Base-by-base conservation (phyloP, 2,888 invertebrate species). In the Euplagia quadripunctaria region DNA sequence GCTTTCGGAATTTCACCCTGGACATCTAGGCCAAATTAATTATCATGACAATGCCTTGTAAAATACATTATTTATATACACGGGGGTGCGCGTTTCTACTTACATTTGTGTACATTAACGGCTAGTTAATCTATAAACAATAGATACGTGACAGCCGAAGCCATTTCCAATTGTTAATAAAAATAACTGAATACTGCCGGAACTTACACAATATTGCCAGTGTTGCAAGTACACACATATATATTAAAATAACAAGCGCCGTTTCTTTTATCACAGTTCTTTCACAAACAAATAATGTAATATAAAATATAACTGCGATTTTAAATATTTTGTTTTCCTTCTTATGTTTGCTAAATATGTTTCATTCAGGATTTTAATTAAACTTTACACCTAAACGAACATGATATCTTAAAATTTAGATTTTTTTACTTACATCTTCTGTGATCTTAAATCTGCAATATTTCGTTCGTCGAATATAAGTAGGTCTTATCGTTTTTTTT, bases 41-140 rank as follows among this genome's bases (percentile, higher is more conserved):
- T 94, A 94, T 85, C 93, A 94, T 93, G 86, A 94, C 93, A 94
- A 94, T 92, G 86, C 80, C 81, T 74, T 77, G 88, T 93, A 87
- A 92, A 91, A 93, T 94, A 85, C 87, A 92, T 94, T 92, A 93
- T 94, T 94, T 92, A 94, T 91, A 88, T 58, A 77, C 75, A 77
- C 79, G 88, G 90, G 89, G 89, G 89, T 80, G 75, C 71, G 61
- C 80, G 86, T 89, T 89, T 90, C 89, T 89, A 89, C 82, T 77
- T 86, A 85, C 80, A 86, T 86, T 89, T 88, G 88, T 88, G 83
- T 89, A 86, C 84, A 90, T 89, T 87, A 85, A 83, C 82, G 68
- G 78, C 78, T 70, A 74, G 77, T 64, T 79, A 81, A 81, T 80
- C 78, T 79, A 68, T 76, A 82, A 78, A 79, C 75, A 84, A 82